Base-by-base conservation (phyloP, 2,888 invertebrate species). In the Drosophila hamatofila region DNA sequence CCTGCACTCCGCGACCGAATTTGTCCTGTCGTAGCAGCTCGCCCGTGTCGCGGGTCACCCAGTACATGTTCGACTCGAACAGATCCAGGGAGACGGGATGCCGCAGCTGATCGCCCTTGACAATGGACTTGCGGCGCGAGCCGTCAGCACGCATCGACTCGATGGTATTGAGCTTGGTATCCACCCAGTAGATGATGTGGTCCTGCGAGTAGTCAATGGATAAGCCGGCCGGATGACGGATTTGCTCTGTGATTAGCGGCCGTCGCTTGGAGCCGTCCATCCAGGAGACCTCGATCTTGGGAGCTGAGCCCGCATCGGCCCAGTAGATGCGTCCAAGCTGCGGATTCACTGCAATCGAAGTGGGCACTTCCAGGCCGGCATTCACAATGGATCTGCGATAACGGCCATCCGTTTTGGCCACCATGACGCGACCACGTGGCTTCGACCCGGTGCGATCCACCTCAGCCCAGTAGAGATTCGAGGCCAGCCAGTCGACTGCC, bases 401-500 rank as follows among this genome's bases (percentile, higher is more conserved):
- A 37, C 98, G 94, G 0, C 98, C 98, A 91, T 99, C 98, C 0
- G 97, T 95, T 81, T 96, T 96, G 0, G 97, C 95, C 0, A 98
- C 97, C 95, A 98, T 96, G 2, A 99, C 95, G 62, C 96, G 95
- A 0, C 97, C 97, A 67, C 95, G 94, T 0, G 96, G 96, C 85
- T 96, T 96, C 0, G 96, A 94, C 0, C 96, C 96, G 0, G 96
- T 95, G 59, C 96, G 93, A 77, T 97, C 96, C 0, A 95, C 95
- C 92, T 98, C 98, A 0, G 98, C 96, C 98, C 98, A 99, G 93
- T 98, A 99, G 0, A 99, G 93, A 92, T 98, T 98, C 71, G 97
- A 96, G 8, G 97, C 97, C 21, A 98, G 94, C 96, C 98, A 99
- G 93, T 99, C 99, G 0, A 99, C 95, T 0, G 98, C 97, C 1